Base-by-base conservation (phyloP, 1,140 invertebrate species). In the Cheumatopsyche charites region DNA sequence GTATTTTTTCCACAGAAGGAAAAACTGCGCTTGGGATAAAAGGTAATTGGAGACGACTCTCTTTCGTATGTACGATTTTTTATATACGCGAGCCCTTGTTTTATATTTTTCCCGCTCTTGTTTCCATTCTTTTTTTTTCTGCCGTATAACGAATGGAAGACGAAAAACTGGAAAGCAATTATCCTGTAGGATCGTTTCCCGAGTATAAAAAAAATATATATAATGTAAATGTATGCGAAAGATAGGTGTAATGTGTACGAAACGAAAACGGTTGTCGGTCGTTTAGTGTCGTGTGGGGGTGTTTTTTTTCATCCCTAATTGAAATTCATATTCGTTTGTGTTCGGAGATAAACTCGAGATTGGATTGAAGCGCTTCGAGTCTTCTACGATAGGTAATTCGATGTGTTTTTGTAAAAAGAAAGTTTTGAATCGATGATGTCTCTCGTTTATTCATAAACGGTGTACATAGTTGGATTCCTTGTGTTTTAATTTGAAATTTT, bases 21-120 rank as follows among this genome's bases (percentile, higher is more conserved):
- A 72, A 72, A 68, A 72, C 42, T 29, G 62, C 23, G 47, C 43
- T 58, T 2, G 43, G 70, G 62, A 72, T 66, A 72, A 72, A 68
- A 72, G 70, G 70, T 72, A 72, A 72, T 72, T 72, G 70, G 70
- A 66, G 43, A 43, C 66, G 66, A 36, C 29, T 36, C 29, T 36
- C 29, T 36, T 23, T 47, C 47, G 55, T 68, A 55, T 67, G 45
- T 47, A 67, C 23, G 42, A 29, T 63, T n/a, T 63, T 63, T 63
- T 42, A 15, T 25, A 25, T n/a, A 15, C 2, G 9, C 9, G 9
- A 4, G 3, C 9, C 9, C 9, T 36, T 36, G 29, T 36, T 36
- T 36, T 36, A 36, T 36, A 4, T n/a, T n/a, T n/a, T n/a, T n/a
- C n/a, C 9, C 29, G 29, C 29, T 36, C 9, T 36, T 36, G n/a